These are phyloP conservation scores for Zaprionus davidi DNA, from an alignment of 1,140 invertebrate genomes.

Conservation along the genomic window DNA sequence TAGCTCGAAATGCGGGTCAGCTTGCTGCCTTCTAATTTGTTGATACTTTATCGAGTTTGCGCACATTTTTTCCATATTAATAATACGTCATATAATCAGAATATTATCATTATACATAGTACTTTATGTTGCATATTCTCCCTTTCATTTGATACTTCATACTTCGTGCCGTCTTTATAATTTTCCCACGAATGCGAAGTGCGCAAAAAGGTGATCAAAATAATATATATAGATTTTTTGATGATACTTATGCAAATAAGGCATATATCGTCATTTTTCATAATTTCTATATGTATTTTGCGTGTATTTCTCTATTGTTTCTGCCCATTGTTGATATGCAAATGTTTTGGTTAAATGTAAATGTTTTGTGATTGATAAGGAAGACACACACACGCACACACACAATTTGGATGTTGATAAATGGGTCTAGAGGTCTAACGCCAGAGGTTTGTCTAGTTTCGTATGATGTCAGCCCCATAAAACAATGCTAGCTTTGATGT, in stretches of 20 bases:
- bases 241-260: constrained; percentile 39
- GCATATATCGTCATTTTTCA: constrained; percentile 51
- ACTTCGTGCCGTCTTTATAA: constrained; percentile 36
- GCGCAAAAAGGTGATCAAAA: constrained; percentile 15
- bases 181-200: constrained; percentile 53
- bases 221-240: not conserved
- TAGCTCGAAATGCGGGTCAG: constrained; percentile 67
- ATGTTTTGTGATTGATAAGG: constrained; percentile 70
- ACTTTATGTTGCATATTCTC: not conserved
- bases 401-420: constrained; percentile 48
- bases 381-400: constrained; percentile 43
- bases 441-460: constrained; percentile 7
- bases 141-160: constrained; percentile 29
- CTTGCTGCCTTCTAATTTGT: constrained; percentile 62
- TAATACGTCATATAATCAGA: not conserved
- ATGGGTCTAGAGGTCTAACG: constrained; percentile 41
- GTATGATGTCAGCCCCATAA: constrained; percentile 40
- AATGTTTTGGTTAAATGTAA: constrained; percentile 46
- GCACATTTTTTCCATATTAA: not conserved
- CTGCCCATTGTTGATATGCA: constrained; percentile 57
- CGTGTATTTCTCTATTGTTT: constrained; percentile 37
- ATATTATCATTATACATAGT: not conserved
- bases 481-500: constrained; percentile 33
- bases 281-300: constrained; percentile 52
- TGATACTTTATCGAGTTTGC: constrained; percentile 2